Conservation (phyloP, 2,797 vertebrate species). For the Hypotaenidia philippensis region DNA sequence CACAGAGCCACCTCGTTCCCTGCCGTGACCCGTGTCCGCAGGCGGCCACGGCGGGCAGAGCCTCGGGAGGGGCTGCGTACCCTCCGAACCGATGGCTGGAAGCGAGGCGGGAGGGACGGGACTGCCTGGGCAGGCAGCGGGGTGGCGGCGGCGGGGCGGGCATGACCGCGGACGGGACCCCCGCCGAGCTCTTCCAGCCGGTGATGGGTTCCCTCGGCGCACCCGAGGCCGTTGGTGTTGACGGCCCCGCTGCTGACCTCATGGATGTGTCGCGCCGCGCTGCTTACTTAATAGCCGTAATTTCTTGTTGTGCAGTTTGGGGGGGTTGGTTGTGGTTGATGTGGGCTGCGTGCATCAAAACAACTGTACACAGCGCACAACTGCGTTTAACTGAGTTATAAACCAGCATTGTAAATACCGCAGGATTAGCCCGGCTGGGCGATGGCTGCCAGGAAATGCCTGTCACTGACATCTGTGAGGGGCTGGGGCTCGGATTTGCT, state of each 20-base stretch:
- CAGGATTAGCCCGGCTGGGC: background rate
- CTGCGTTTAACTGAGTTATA: background rate
- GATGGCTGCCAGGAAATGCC: background rate
- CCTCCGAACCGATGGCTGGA: background rate
- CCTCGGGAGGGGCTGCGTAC: background rate
- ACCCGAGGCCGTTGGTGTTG: accelerated
- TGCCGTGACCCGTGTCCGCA: background rate
- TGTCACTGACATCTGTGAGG: background rate
- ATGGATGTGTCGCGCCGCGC: background rate
- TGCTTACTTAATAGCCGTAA: accelerated
- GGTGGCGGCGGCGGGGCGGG: too few relatives aligned
- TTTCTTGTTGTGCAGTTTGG: background rate
- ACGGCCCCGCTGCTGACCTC: background rate
- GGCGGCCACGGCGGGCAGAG: background rate
- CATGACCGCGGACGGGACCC: background rate
- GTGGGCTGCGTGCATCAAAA: background rate
- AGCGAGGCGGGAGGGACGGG: too few relatives aligned
- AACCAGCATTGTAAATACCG: background rate
- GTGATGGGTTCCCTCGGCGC: background rate
- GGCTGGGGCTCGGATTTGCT: background rate
- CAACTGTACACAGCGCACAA: accelerated
- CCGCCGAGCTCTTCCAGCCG: background rate
- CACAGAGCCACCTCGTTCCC: background rate
- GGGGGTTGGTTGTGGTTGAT: too few relatives aligned
- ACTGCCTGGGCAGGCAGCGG: background rate